A percentile compares a stretch with the other conserved stretches of the same genome.
These are phyloP conservation scores for Sceliomorpha sp. DNA, from an alignment of 2,888 invertebrate species.

Conservation along the genomic window DNA sequence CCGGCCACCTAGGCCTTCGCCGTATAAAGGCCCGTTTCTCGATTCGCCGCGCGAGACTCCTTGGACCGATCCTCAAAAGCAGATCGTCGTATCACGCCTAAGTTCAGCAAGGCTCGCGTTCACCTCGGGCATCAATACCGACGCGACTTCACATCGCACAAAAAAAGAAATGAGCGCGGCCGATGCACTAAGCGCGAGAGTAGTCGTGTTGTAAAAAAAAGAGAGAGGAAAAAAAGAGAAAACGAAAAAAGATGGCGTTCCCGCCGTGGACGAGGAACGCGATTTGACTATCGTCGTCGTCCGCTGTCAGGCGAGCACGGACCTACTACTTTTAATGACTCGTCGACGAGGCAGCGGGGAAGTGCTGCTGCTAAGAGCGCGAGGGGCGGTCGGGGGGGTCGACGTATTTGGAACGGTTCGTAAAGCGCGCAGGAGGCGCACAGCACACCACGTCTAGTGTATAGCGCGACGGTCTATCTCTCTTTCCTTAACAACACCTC, in stretches of 20 bases:
- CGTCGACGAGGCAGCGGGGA: constrained; percentile 47
- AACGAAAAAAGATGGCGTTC: no score
- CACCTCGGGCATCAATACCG: constrained; percentile 11
- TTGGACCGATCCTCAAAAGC: background rate
- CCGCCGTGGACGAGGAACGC: background rate
- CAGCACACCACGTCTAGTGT: constrained; percentile 13
- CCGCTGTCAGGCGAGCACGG: constrained; percentile 7
- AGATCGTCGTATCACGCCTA: background rate
- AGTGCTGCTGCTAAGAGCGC: constrained; percentile 25
- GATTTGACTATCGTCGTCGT: constrained; percentile 5
- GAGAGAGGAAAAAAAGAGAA: no score
- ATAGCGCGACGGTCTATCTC: constrained; percentile 19
- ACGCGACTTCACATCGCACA: constrained; percentile 1
- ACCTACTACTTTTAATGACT: constrained; percentile 48
- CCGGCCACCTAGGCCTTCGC: constrained; percentile 47
- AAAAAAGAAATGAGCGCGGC: no score
- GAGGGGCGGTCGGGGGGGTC: constrained; percentile 34
- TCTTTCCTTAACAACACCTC: constrained; percentile 8
- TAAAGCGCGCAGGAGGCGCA: constrained; percentile 45
- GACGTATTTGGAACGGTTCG: constrained; percentile 73
- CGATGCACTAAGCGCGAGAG: background rate
- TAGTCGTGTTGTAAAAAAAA: background rate
- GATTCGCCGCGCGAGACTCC: background rate
- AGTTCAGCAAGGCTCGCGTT: background rate
- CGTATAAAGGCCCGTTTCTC: background rate